These are phyloP conservation scores for Scaptomyza flava DNA, from an alignment of 2,888 invertebrate species.

Conservation along the genomic window DNA sequence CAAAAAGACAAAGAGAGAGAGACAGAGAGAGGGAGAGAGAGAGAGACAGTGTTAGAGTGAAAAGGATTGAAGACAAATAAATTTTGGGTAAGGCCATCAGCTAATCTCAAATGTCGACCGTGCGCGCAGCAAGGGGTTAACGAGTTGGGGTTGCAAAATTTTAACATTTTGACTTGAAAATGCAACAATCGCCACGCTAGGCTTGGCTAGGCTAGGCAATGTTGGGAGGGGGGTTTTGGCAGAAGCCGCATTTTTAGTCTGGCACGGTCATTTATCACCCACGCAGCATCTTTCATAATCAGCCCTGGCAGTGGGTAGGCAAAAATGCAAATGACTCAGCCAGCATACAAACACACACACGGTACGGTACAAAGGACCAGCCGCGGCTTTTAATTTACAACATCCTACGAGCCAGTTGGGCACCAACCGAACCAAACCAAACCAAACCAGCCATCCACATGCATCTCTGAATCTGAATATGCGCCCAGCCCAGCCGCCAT, in stretches of 20 bases:
- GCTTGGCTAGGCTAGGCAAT: not conserved
- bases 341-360: slow-evolving; percentile 1
- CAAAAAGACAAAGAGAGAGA: not conserved
- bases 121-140: slow-evolving; percentile 81
- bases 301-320: slow-evolving; percentile 68
- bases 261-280: slow-evolving; percentile 82
- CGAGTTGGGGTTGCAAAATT: slow-evolving; percentile 70
- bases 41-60: not conserved
- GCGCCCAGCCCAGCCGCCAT: slow-evolving; percentile 43
- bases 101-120: slow-evolving; percentile 64
- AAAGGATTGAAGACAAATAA: slow-evolving; percentile 50
- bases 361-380: slow-evolving; percentile 70
- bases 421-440: slow-evolving; percentile 23
- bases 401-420: slow-evolving; percentile 71
- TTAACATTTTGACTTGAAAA: slow-evolving; percentile 45
- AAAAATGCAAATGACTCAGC: slow-evolving; percentile 82
- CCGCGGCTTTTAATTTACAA: slow-evolving; percentile 82
- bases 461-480: slow-evolving; percentile 39
- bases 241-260: slow-evolving; percentile 58
- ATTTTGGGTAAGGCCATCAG: slow-evolving; percentile 59
- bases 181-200: slow-evolving; percentile 63
- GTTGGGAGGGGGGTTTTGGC: slow-evolving; percentile 5
- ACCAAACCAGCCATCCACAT: slow-evolving; percentile 3
- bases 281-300: slow-evolving; percentile 84
- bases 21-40: too few relatives aligned